phyloP scores from a whole-genome alignment of 2,113 vertebrate genomes.

The Phylloscopus trochilus region DNA sequence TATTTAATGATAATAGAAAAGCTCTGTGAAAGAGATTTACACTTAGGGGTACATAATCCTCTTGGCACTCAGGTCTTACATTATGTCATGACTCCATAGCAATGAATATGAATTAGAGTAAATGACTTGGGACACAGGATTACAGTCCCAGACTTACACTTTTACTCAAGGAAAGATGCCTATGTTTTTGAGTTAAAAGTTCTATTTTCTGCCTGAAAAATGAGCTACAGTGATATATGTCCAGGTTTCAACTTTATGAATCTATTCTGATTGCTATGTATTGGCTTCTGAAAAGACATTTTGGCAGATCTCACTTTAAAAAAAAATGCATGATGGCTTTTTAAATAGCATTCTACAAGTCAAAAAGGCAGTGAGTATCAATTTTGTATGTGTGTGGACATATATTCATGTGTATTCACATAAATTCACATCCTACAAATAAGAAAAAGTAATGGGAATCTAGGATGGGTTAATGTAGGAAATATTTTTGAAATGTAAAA shows the following conservation, averaged over 20 bases:
- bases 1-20: neutral
- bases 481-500: neutral
- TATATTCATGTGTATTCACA: neutral
- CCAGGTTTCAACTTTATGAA: neutral
- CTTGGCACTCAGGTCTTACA: neutral
- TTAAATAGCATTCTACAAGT: neutral
- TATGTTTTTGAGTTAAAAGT: neutral
- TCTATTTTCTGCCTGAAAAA: neutral
- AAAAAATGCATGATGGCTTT: neutral
- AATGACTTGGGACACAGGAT: neutral
- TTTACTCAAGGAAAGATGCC: neutral
- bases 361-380: neutral
- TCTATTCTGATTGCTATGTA: neutral
- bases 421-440: neutral
- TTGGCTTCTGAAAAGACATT: neutral
- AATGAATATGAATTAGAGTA: neutral
- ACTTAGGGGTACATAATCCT: neutral
- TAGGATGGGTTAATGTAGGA: neutral
- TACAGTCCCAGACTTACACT: neutral
- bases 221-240: neutral
- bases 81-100: neutral
- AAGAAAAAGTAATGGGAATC: neutral
- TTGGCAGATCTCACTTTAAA: neutral
- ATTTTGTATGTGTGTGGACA: neutral
- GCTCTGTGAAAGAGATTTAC: neutral